These are phyloP conservation scores for Charanyca ferruginea DNA, from an alignment of 2,888 invertebrate genomes.

Conservation along the genomic window DNA sequence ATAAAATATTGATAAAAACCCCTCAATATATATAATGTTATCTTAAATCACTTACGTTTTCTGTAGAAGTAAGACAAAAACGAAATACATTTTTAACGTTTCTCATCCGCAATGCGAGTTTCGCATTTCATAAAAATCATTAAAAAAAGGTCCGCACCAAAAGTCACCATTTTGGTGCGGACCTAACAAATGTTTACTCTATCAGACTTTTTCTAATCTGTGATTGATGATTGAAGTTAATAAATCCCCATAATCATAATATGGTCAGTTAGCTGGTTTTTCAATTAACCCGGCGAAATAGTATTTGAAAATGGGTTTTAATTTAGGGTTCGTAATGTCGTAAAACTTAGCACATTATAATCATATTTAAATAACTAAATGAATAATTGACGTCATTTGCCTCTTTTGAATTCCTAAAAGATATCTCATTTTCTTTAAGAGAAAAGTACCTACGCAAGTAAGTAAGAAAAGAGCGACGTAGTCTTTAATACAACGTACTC, in stretches of 20 bases:
- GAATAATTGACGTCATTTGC: too few relatives aligned
- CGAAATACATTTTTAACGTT: constrained; percentile 26
- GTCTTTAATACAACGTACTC: too few relatives aligned
- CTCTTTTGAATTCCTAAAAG: too few relatives aligned
- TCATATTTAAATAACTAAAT: too few relatives aligned
- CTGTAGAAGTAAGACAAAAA: not conserved
- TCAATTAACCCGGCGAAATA: too few relatives aligned
- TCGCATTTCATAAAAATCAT: constrained; percentile 65
- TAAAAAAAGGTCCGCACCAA: too few relatives aligned
- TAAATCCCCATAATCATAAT: not conserved
- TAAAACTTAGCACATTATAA: not conserved
- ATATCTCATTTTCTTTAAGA: too few relatives aligned
- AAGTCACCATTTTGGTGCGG: constrained; percentile 49
- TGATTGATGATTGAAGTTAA: not conserved
- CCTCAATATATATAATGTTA: too few relatives aligned
- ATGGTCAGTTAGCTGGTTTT: too few relatives aligned
- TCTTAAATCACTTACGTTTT: not conserved
- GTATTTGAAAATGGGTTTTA: not conserved
- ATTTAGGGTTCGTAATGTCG: not conserved
- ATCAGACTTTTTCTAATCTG: constrained; percentile 15
- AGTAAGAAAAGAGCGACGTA: too few relatives aligned
- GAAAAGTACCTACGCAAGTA: too few relatives aligned
- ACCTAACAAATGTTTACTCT: constrained; percentile 49
- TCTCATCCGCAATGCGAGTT: constrained; percentile 61
- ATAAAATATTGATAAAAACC: too few relatives aligned